Conservation (phyloP, 2,797 vertebrate species). For the Macropus fuliginosus region DNA sequence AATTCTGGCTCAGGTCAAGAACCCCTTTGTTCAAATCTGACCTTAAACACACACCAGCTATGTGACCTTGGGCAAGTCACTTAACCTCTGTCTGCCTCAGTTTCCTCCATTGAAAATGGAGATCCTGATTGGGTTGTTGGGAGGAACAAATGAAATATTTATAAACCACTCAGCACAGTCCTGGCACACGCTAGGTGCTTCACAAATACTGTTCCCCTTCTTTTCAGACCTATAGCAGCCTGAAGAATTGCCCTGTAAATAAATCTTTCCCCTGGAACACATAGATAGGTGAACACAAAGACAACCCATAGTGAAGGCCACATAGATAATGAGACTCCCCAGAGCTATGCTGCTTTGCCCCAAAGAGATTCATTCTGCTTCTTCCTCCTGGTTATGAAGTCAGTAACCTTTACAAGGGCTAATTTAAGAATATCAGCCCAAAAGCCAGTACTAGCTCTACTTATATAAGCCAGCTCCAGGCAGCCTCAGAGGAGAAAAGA, state of each 20-base stretch:
- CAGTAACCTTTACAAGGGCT: background rate
- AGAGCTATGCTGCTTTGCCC: background rate
- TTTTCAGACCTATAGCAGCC: background rate
- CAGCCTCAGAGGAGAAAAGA: background rate
- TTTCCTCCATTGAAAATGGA: slow-evolving; percentile 8
- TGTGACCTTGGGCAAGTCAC: background rate
- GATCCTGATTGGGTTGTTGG: background rate
- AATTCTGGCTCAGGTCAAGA: background rate
- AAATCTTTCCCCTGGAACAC: background rate
- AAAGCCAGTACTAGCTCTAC: background rate
- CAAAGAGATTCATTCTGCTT: background rate
- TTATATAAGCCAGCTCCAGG: background rate
- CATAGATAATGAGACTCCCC: background rate
- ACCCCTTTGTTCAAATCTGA: background rate
- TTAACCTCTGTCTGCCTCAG: slow-evolving; percentile 20
- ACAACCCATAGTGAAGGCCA: background rate
- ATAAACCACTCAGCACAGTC: background rate
- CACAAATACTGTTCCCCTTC: background rate
- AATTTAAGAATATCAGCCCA: background rate
- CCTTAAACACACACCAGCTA: background rate
- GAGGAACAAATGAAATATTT: background rate
- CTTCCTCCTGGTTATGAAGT: background rate
- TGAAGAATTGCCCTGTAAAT: background rate
- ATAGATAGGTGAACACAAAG: background rate
- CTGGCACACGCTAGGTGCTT: background rate